Conservation (phyloP, 2,113 vertebrate genomes). For the Hyperopisus bebe region DNA sequence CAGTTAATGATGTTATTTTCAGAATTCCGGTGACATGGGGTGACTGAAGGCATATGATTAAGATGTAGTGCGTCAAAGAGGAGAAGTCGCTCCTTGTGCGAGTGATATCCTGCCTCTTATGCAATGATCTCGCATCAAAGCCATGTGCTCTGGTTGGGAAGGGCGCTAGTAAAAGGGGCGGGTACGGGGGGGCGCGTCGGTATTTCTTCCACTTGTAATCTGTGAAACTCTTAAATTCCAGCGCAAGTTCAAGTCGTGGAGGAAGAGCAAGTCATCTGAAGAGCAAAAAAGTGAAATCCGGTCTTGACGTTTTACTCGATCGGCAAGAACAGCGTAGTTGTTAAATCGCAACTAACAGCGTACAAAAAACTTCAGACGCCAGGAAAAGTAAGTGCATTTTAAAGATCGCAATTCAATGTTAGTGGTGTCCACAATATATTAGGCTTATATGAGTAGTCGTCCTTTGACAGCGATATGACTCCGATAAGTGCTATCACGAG, state of each 20-base stretch:
- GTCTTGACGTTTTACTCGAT: background rate
- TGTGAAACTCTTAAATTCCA: background rate
- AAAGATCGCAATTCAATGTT: background rate
- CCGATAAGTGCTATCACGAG: background rate
- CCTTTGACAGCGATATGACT: background rate
- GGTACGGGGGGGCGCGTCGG: background rate
- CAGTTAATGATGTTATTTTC: background rate
- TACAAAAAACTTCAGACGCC: background rate
- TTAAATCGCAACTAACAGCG: background rate
- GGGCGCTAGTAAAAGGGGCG: background rate
- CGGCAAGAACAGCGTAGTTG: background rate
- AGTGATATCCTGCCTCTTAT: background rate
- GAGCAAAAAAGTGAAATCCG: background rate
- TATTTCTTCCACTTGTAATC: background rate
- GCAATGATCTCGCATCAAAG: background rate
- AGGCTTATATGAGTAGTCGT: background rate
- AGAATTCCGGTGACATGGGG: background rate
- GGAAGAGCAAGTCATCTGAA: background rate
- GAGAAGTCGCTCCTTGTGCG: background rate
- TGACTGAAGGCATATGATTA: background rate
- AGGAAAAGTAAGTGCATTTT: background rate
- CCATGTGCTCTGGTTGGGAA: background rate
- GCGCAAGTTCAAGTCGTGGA: background rate
- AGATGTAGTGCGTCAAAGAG: background rate
- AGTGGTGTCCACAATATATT: background rate